Base-by-base conservation (phyloP, 2,888 invertebrate genomes). In the Agonopterix alstromeriana region DNA sequence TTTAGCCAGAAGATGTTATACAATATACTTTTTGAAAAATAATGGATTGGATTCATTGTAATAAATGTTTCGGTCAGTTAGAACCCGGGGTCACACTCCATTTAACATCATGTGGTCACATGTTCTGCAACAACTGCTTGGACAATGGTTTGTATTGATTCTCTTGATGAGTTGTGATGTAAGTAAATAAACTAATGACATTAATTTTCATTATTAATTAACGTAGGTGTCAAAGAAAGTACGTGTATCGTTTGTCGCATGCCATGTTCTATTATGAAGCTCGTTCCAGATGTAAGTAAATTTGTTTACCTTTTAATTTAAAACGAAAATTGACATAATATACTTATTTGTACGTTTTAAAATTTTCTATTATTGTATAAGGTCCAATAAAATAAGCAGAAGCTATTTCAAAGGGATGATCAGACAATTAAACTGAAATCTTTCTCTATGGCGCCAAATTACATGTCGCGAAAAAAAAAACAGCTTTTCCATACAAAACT, bases 21-120 rank as follows among this genome's bases (percentile, higher is more conserved):
- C 27, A 27, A 27, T 27, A 27, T 27, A 27, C 17, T 27, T 5
- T 27, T 27, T 27, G 27, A 27, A 27, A 27, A 27, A 27, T 27
- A 53, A 90, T 88, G 89, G 89, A 89, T 73, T 89, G 89, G 89
- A 89, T 88, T 63, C 89, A 88, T 71, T 89, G 89, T 60, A 89
- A 89, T 64, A 81, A 85, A 64, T 89, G 89, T 73, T 88, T 81
- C 64, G 64, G 69, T 50, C 89, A 89, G 53, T 73, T 89, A 61
- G 78, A 82, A 66, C 80, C 84, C 36, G 82, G 83, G 57, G 79
- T 81, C 48, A 72, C 77, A 55, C 69, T 89, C 50, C 81, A 85
- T 69, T 73, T 89, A 54, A 88, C 89, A 66, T 86, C 88, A 77
- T 89, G 89, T 62, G 89, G 89, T 55, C 89, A 89, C 58, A 89